phyloP scores from a whole-genome alignment of 2,888 invertebrate genomes.

The Cryptocheilus praepositus region DNA sequence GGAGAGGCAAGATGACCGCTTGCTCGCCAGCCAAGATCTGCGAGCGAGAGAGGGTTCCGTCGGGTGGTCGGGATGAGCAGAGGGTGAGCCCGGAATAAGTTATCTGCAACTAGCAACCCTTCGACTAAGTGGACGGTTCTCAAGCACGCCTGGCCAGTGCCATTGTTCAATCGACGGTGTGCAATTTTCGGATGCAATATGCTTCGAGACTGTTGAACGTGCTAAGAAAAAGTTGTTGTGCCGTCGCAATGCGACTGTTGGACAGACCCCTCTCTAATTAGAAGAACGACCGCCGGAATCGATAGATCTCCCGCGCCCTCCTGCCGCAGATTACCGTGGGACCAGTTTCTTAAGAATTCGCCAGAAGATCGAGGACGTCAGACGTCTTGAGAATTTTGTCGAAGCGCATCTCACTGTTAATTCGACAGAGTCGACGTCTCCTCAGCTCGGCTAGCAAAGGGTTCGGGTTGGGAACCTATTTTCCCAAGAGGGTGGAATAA shows the following conservation, averaged over 20 bases:
- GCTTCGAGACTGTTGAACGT: too few species aligned
- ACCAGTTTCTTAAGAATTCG: background rate
- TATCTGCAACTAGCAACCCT: constrained; percentile 72
- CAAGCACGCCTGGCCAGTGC: constrained; percentile 56
- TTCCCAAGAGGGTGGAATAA: constrained; percentile 68
- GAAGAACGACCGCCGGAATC: too few species aligned
- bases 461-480: constrained; percentile 65
- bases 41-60: constrained; percentile 55
- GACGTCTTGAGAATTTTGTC: background rate
- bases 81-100: constrained; percentile 64
- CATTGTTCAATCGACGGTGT: constrained; percentile 48
- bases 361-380: background rate
- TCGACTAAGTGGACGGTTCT: constrained; percentile 68
- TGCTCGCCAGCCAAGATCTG: constrained; percentile 59
- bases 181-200: constrained; percentile 24
- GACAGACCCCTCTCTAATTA: too few species aligned
- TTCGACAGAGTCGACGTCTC: constrained; percentile 26
- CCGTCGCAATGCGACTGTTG: too few species aligned
- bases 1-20: constrained; percentile 66
- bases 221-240: too few species aligned
- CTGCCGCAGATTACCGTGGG: too few species aligned
- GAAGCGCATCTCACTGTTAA: background rate
- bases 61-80: constrained; percentile 43
- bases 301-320: too few species aligned
- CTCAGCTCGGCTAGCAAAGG: constrained; percentile 48